Conservation (phyloP, 2,888 invertebrate species). For the Lacanobia oleracea region DNA sequence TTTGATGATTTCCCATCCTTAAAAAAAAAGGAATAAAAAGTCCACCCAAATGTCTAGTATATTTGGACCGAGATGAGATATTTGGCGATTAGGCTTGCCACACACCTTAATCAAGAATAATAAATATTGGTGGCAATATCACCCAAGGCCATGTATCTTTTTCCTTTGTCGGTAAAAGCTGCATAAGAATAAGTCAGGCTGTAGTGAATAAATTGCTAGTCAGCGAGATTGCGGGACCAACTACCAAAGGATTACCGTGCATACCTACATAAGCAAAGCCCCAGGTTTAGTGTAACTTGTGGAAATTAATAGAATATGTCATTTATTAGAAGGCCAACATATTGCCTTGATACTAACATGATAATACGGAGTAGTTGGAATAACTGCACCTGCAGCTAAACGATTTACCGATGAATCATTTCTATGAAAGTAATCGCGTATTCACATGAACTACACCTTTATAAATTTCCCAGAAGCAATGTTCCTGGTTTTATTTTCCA, state of each 20-base stretch:
- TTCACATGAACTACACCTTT: conserved; percentile 26
- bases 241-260: not conserved
- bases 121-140: conserved; percentile 19
- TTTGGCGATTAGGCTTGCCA: not conserved
- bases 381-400: not conserved
- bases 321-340: not conserved
- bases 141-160: not conserved
- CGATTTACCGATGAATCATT: conserved; percentile 20
- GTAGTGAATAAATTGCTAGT: conserved; percentile 10
- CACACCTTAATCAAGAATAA: conserved; percentile 9
- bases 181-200: conserved; percentile 16
- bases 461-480: conserved; percentile 33
- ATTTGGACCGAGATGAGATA: not conserved
- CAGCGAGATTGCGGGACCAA: not conserved
- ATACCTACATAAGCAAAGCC: not conserved
- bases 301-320: not conserved
- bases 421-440: conserved; percentile 22
- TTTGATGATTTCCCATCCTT: too few species aligned
- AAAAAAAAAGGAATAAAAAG: too few species aligned
- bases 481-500: conserved; percentile 37
- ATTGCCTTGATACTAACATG: conserved; percentile 8
- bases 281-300: not conserved
- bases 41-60: not conserved
- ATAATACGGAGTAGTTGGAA: conserved; percentile 15
- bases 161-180: not conserved